Evolutionary conservation across 2,113 vertebrate genomes (phyloP).

Genomic region (Mormoops blainvillei): DNA sequence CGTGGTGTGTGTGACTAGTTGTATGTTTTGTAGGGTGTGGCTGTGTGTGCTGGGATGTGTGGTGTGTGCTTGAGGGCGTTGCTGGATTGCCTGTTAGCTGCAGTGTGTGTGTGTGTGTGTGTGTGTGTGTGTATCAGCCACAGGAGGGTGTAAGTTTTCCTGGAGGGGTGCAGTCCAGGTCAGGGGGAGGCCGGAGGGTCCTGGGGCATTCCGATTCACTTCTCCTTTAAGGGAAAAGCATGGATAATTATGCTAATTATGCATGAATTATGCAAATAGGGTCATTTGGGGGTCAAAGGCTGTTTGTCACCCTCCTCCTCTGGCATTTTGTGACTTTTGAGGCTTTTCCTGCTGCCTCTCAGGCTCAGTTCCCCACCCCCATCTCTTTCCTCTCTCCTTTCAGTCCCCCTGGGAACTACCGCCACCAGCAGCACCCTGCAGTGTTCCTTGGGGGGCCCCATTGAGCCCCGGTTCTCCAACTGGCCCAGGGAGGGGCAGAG

Average conservation of each 20-base stretch:
- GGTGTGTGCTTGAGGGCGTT: not conserved
- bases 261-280: conserved; percentile 38
- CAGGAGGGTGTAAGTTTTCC: not conserved
- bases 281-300: not conserved
- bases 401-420: not conserved
- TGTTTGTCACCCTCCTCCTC: not conserved
- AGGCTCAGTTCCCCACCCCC: not conserved
- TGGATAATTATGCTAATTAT: conserved; percentile 37
- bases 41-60: not conserved
- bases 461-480: not conserved
- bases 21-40: not conserved
- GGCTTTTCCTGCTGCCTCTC: not conserved
- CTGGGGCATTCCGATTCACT: not conserved
- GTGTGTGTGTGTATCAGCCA: not conserved
- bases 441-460: not conserved
- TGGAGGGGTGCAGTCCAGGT: not conserved
- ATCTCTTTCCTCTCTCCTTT: not conserved
- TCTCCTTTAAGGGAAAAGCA: conserved; percentile 20
- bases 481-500: not conserved
- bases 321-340: not conserved
- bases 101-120: not conserved
- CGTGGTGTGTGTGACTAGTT: too few species aligned
- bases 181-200: not conserved
- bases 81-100: not conserved
- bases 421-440: not conserved